Percentiles rank a stretch among this genome's conserved stretches.
Conservation (phyloP, 2,113 vertebrate genomes). For the Emydura subglobosa region DNA sequence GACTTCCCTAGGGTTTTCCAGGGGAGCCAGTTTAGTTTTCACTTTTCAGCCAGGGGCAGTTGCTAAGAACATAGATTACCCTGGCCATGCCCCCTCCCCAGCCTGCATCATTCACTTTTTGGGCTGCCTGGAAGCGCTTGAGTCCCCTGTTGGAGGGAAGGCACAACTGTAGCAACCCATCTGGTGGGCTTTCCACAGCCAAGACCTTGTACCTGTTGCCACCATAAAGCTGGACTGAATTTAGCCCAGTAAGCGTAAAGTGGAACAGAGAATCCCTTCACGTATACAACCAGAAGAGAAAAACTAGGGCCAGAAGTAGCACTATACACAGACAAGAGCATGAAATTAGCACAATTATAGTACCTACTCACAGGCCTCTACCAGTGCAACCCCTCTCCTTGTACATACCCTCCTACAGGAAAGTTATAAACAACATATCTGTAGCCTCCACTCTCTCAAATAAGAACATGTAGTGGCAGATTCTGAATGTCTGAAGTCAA, state of each 20-base stretch:
- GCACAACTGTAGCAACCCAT: background rate
- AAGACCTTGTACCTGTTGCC: background rate
- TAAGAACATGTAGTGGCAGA: background rate
- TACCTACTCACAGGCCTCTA: background rate
- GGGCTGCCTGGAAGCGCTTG: background rate
- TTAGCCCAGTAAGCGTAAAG: background rate
- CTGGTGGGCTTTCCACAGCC: background rate
- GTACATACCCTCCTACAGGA: background rate
- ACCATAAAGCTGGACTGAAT: background rate
- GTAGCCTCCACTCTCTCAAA: background rate
- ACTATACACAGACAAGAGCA: rapidly evolving
- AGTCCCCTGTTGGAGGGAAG: background rate
- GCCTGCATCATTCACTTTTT: background rate
- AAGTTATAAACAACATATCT: background rate
- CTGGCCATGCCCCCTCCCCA: background rate
- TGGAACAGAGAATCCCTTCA: background rate
- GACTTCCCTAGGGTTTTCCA: background rate
- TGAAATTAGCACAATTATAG: background rate
- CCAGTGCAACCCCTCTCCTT: background rate
- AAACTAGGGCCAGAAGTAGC: background rate
- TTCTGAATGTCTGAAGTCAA: background rate
- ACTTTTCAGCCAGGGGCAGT: background rate
- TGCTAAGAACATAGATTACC: background rate
- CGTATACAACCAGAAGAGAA: background rate
- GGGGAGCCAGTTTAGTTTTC: background rate